Conservation (phyloP, 2,113 vertebrate species). For the Tyrannus savana region DNA sequence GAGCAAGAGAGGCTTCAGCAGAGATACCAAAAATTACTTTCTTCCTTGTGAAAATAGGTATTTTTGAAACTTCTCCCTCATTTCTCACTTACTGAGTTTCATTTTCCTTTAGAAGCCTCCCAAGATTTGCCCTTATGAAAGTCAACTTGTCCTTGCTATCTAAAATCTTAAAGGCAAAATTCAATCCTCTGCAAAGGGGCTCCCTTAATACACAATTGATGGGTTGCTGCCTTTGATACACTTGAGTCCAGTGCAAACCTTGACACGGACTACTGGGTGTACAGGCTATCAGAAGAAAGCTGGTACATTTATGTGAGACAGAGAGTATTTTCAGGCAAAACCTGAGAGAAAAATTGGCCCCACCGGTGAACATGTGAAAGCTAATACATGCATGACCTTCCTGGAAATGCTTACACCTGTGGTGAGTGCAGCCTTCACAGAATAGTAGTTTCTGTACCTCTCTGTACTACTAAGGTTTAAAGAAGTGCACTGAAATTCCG, state of each 20-base stretch:
- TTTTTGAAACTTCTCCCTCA: not conserved
- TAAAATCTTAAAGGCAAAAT: not conserved
- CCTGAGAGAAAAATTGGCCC: not conserved
- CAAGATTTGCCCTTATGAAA: not conserved
- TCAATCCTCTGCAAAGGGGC: not conserved
- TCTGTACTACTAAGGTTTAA: not conserved
- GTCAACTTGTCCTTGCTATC: not conserved
- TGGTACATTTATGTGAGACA: not conserved
- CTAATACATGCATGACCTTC: not conserved
- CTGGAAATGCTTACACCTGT: not conserved
- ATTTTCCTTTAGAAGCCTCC: not conserved
- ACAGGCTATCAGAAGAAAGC: not conserved
- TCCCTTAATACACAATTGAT: not conserved
- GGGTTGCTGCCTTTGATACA: not conserved
- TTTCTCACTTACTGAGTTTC: not conserved
- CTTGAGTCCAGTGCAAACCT: not conserved
- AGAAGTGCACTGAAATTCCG: not conserved
- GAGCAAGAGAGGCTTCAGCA: not conserved
- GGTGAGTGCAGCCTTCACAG: not conserved
- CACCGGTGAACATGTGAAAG: not conserved
- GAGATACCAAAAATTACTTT: not conserved
- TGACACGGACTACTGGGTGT: not conserved
- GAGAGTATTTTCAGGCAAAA: not conserved
- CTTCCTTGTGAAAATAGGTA: rapidly evolving
- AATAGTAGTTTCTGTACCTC: not conserved